phyloP scores from a whole-genome alignment of 2,797 vertebrate species.

The Schizopygopsis pylzovi region DNA sequence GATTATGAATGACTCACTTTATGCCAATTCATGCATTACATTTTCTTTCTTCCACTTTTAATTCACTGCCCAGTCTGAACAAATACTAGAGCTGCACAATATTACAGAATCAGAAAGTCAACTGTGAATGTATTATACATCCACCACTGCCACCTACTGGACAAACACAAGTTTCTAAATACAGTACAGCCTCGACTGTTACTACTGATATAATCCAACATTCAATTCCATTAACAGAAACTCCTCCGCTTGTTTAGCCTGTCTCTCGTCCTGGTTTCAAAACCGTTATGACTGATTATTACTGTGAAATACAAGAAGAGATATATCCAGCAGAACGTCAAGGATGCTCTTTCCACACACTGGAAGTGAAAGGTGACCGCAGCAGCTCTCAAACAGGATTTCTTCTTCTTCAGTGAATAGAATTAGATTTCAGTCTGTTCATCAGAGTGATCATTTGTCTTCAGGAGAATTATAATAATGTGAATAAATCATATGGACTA shows the following conservation, averaged over 20 bases:
- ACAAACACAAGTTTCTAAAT: not conserved
- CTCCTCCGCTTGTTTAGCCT: not conserved
- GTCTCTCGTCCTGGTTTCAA: not conserved
- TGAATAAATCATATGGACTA: not conserved
- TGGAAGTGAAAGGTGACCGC: not conserved
- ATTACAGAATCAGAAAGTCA: not conserved
- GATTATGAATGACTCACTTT: constrained; percentile 10
- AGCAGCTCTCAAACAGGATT: not conserved
- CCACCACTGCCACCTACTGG: constrained; percentile 52
- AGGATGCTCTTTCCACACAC: not conserved
- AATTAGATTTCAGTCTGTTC: not conserved
- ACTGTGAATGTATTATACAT: not conserved
- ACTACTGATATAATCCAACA: not conserved
- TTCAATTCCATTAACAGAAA: not conserved
- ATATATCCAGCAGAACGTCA: not conserved
- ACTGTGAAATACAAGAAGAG: not conserved
- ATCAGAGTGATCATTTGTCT: not conserved
- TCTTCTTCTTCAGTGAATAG: not conserved
- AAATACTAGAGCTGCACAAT: not conserved
- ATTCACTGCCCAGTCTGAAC: not conserved
- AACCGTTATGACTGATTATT: not conserved
- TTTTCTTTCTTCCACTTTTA: not conserved
- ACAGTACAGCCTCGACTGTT: not conserved
- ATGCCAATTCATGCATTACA: not conserved
- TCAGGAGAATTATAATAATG: not conserved